Percentiles rank a stretch among this genome's conserved stretches.
These are phyloP conservation scores for Pelmatolapia mariae DNA, from an alignment of 2,113 vertebrate species.

Conservation along the genomic window DNA sequence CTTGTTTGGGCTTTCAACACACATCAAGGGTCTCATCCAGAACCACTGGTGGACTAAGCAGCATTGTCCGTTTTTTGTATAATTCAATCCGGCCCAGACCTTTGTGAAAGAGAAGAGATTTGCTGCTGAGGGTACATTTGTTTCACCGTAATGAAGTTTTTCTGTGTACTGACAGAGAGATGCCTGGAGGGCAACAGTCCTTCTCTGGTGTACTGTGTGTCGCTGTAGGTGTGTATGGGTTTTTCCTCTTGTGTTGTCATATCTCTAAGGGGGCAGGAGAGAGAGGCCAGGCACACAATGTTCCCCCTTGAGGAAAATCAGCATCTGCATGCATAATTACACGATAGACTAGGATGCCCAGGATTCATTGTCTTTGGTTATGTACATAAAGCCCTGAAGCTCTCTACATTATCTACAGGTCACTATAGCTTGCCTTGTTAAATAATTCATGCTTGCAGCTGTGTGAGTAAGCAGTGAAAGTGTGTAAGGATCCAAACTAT, in stretches of 20 bases:
- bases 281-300: conserved; percentile 17
- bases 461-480: neutral
- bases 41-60: neutral
- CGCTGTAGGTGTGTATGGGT: neutral
- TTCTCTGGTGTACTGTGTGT: neutral
- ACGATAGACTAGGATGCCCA: conserved; percentile 27
- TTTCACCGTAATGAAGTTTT: conserved; percentile 36
- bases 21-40: conserved; percentile 2
- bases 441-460: conserved; percentile 16
- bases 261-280: neutral
- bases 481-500: neutral
- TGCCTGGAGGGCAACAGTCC: neutral
- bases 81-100: neutral
- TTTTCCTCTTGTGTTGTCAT: neutral
- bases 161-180: neutral
- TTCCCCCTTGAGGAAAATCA: conserved; percentile 61
- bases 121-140: conserved; percentile 17
- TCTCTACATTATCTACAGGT: conserved; percentile 12
- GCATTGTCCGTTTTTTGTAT: neutral
- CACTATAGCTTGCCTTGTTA: neutral
- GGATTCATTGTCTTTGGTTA: conserved; percentile 13
- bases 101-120: neutral
- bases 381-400: neutral
- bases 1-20: conserved; percentile 21
- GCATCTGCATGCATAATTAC: conserved; percentile 57